phyloP scores from a whole-genome alignment of 2,113 vertebrate species.

The Alligator mississippiensis region DNA sequence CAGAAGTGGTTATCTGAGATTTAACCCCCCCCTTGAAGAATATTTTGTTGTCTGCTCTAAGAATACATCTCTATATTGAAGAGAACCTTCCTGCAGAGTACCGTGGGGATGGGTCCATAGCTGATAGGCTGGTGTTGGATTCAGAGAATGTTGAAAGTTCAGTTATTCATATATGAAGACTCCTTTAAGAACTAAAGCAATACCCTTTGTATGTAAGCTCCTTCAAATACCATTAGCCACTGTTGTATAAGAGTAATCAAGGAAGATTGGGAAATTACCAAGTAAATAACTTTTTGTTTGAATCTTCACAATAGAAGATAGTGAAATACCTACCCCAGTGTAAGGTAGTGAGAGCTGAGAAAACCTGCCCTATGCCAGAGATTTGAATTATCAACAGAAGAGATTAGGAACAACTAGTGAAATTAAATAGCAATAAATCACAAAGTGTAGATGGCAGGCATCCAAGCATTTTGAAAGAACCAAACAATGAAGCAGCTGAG shows the following conservation, averaged over 20 bases:
- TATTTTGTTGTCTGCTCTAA: not conserved
- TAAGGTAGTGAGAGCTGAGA: not conserved
- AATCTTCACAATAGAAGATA: constrained; percentile 18
- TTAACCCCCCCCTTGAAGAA: constrained; percentile 33
- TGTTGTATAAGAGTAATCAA: not conserved
- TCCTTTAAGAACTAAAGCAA: constrained; percentile 12
- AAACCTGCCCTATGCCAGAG: constrained; percentile 49
- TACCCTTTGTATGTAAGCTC: constrained; percentile 20
- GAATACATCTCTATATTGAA: not conserved
- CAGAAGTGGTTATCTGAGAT: not conserved
- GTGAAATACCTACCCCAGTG: constrained; percentile 41
- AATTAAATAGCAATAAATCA: constrained; percentile 64
- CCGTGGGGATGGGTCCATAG: not conserved
- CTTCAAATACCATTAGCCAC: constrained; percentile 26
- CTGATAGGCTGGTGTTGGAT: not conserved
- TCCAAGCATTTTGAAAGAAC: constrained; percentile 55
- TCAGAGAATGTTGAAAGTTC: not conserved
- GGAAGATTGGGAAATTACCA: not conserved
- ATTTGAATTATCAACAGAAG: constrained; percentile 51
- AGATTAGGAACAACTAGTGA: constrained; percentile 54
- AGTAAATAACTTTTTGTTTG: not conserved
- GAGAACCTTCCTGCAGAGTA: not conserved
- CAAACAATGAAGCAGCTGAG: constrained; percentile 45
- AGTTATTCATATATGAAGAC: constrained; percentile 19
- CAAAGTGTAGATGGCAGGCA: constrained; percentile 21